A percentile compares a stretch with the other conserved stretches of the same genome.
Conservation (phyloP, 2,888 invertebrate species). For the Polyommatus icarus region DNA sequence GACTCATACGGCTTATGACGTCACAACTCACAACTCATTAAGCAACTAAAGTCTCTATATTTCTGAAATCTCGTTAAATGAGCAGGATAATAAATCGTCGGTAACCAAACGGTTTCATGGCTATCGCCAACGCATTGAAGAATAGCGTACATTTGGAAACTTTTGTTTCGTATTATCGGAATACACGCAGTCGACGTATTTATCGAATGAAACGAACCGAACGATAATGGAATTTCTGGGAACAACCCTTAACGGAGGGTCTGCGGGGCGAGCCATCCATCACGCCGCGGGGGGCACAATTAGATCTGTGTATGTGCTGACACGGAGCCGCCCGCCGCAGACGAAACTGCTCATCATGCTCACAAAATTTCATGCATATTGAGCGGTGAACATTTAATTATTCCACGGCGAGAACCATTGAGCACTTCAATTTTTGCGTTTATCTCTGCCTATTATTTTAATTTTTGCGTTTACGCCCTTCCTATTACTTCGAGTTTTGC, state of each 20-base stretch:
- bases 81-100: slow-evolving; percentile 19
- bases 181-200: slow-evolving; percentile 51
- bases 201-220: slow-evolving; percentile 63
- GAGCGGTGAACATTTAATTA: slow-evolving; percentile 11
- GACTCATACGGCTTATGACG: neutral
- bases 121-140: slow-evolving; percentile 32
- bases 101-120: slow-evolving; percentile 13
- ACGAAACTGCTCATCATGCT: slow-evolving; percentile 42
- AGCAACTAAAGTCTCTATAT: neutral
- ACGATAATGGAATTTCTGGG: slow-evolving; percentile 77
- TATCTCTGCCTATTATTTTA: no score
- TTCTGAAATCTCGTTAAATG: neutral
- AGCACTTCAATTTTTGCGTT: slow-evolving; percentile 7
- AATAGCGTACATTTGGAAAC: slow-evolving; percentile 40
- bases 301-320: slow-evolving; percentile 75
- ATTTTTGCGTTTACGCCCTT: no score
- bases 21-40: neutral
- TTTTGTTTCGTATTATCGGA: slow-evolving; percentile 50
- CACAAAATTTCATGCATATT: slow-evolving; percentile 30
- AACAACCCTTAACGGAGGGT: slow-evolving; percentile 73
- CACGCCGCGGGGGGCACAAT: slow-evolving; percentile 68
- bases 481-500: no score
- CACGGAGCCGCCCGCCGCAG: slow-evolving; percentile 59
- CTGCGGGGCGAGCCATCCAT: slow-evolving; percentile 64
- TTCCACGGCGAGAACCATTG: neutral